Conservation (phyloP, 2,797 vertebrate species). For the Onychomys torridus region DNA sequence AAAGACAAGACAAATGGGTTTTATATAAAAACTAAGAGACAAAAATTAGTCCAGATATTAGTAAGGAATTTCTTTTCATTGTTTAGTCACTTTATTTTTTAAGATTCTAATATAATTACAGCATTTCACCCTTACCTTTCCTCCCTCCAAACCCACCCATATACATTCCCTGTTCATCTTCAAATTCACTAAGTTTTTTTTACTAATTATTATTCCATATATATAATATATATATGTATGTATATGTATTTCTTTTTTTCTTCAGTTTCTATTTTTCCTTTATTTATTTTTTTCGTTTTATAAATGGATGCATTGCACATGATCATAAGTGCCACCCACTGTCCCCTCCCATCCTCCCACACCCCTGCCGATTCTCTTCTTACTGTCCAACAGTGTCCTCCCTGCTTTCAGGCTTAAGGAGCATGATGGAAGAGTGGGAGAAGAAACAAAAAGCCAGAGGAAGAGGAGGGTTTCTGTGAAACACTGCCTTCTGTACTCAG, state of each 20-base stretch:
- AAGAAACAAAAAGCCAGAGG: background rate
- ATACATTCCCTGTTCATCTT: background rate
- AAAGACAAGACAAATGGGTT: background rate
- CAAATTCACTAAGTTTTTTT: background rate
- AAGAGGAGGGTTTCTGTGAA: fast-evolving
- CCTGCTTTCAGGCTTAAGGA: background rate
- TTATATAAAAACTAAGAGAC: background rate
- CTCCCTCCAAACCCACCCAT: background rate
- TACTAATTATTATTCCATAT: background rate
- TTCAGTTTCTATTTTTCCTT: no score
- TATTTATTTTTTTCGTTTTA: no score
- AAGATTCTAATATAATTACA: background rate
- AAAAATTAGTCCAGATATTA: background rate
- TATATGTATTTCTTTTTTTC: no score
- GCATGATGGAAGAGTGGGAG: background rate
- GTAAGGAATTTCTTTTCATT: no score
- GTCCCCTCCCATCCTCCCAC: no score
- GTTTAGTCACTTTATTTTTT: background rate
- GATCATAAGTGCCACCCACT: no score
- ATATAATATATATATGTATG: no score
- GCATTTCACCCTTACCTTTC: background rate
- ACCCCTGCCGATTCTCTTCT: no score
- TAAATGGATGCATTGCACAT: no score
- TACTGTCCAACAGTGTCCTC: no score
- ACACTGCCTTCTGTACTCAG: background rate